Evolutionary conservation across 2,888 invertebrate species (phyloP), one percentile per base, ranked within the genome.

Genomic region (Thalpophila matura): DNA sequence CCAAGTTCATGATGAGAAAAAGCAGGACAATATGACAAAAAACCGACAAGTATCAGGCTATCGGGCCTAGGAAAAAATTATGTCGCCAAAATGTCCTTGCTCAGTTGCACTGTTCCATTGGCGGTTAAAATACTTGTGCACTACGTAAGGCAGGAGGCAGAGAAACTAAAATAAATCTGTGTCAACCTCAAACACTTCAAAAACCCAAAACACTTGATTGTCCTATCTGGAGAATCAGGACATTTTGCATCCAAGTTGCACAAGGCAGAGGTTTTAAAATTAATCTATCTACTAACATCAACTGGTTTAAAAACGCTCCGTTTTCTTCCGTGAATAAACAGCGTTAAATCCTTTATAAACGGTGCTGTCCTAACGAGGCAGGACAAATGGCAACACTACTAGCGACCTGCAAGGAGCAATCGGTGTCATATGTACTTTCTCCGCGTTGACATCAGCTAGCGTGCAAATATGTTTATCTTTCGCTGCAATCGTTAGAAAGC

Each of bases 391-490:
- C 16, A 5, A 5, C 6, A 6, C 14, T 59, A 50, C 16, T 47
- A 45, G 33, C 69, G 65, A 63, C 56, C 71, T 35, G 65, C 50
- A 76, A 81, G 69, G 70, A 79, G 65, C 61, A 53, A 54, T 67
- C 64, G 58, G 70, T 74, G 80, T 76, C 77, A 72, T 72, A 82
- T 77, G 79, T 74, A 82, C 88, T 89, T 88, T 88, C 88, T 77
- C 84, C 62, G 22, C 20, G 46, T 73, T 77, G 79, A 74, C 82
- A 81, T 77, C 76, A 68, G 54, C 66, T 83, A 71, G 82, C 81
- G 80, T 80, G 83, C 81, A 80, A 83, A 85, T 84, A 86, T 83
- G 79, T 74, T 77, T 79, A 80, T 81, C 79, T 79, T 75, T 61
- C 60, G 53, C 51, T 65, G 71, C 75, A 69, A 79, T 81, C 79